Percentiles rank a stretch among this genome's conserved stretches.
These are phyloP conservation scores for Philopotamus ludificatus DNA, from an alignment of 1,140 invertebrate species.

Conservation along the genomic window DNA sequence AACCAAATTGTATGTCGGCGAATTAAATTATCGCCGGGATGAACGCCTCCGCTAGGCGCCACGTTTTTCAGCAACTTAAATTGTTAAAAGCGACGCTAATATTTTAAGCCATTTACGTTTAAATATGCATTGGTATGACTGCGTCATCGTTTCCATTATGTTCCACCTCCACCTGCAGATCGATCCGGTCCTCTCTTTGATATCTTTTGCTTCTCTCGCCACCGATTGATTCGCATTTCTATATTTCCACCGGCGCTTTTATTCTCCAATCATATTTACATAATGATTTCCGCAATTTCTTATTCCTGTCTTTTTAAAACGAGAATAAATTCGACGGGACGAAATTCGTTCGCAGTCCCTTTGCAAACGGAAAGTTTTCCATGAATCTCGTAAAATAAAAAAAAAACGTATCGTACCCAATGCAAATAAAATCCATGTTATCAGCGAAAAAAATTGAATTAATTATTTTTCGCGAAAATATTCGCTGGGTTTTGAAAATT, in stretches of 20 bases:
- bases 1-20: neutral
- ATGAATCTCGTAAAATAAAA: neutral
- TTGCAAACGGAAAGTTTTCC: neutral
- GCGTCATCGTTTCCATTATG: neutral
- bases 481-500: too few species aligned
- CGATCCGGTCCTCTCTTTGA: conserved; percentile 2
- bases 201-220: conserved; percentile 7
- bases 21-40: neutral
- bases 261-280: conserved; percentile 25
- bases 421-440: too few species aligned
- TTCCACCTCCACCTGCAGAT: neutral
- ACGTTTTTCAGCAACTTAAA: too few species aligned
- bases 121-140: too few species aligned
- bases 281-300: conserved; percentile 27
- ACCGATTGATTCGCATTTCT: conserved; percentile 28
- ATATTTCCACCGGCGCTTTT: conserved; percentile 17
- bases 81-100: too few species aligned
- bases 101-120: too few species aligned
- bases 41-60: neutral
- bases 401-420: too few species aligned
- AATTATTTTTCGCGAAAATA: too few species aligned
- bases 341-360: neutral
- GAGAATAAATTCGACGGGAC: conserved; percentile 15
- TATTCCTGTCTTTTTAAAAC: conserved; percentile 15
- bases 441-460: too few species aligned